These are phyloP conservation scores for Eunapius fragilis DNA, from an alignment of 37 sponge, comb jelly and placozoan genomes.

Conservation along the genomic window DNA sequence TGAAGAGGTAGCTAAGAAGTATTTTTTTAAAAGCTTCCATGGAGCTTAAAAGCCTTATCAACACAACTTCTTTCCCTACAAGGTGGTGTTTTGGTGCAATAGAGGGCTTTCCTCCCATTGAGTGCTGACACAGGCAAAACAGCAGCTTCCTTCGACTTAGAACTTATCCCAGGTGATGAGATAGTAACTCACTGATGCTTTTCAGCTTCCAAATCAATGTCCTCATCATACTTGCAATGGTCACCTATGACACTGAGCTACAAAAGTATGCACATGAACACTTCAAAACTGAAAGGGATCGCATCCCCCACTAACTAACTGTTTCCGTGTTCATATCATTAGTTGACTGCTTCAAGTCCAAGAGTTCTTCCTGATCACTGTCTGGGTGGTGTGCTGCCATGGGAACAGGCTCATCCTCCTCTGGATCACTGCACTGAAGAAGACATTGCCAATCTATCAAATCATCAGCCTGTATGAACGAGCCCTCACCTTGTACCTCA, in stretches of 20 bases:
- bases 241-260: slow-evolving; percentile 13
- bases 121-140: neutral
- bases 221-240: slow-evolving; percentile 60
- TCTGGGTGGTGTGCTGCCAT: slow-evolving; percentile 31
- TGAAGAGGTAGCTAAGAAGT: neutral
- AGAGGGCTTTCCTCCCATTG: neutral
- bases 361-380: slow-evolving; percentile 24
- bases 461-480: too few relatives aligned
- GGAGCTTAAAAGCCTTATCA: too few relatives aligned
- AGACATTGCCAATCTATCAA: neutral
- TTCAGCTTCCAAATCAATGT: slow-evolving; percentile 60
- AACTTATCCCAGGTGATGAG: neutral
- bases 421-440: slow-evolving; percentile 15
- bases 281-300: too few relatives aligned
- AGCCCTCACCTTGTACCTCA: too few relatives aligned
- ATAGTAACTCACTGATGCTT: slow-evolving; percentile 54
- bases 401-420: slow-evolving; percentile 16
- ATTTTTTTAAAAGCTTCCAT: neutral
- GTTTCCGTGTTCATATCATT: slow-evolving; percentile 31
- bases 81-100: neutral
- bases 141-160: neutral
- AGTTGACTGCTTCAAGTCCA: neutral
- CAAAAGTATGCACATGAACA: neutral
- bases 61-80: too few relatives aligned
- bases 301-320: slow-evolving; percentile 7